phyloP scores from a whole-genome alignment of 1,140 invertebrate species.

The Trachymyrmex septentrionalis region DNA sequence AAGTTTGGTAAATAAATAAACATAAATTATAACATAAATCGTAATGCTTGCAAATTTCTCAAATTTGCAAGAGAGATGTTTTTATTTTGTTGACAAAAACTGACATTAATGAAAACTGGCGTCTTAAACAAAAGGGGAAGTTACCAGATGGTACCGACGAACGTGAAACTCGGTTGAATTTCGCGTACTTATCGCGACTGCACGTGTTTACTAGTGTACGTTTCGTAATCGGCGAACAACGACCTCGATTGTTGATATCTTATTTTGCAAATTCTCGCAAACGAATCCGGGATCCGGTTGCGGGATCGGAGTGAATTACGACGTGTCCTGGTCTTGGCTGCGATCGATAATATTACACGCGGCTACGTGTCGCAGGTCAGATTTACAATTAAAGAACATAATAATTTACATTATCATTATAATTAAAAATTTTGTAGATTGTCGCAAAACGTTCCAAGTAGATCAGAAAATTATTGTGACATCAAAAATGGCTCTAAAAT shows the following conservation, averaged over 20 bases:
- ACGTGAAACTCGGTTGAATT: neutral
- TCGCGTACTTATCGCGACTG: neutral
- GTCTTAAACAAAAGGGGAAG: neutral
- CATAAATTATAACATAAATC: neutral
- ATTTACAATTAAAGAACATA: neutral
- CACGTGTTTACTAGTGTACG: neutral
- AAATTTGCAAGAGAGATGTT: neutral
- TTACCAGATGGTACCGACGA: slow-evolving; percentile 6
- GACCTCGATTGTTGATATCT: neutral
- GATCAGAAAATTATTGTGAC: too few relatives aligned
- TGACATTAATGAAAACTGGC: neutral
- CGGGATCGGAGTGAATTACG: neutral
- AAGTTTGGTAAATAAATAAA: neutral
- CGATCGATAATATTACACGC: neutral
- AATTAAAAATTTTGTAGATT: neutral
- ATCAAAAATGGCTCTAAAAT: too few relatives aligned
- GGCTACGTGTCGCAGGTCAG: neutral
- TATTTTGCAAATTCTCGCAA: neutral
- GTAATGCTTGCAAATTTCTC: neutral
- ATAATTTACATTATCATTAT: neutral
- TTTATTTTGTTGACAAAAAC: neutral
- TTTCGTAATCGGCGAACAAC: neutral
- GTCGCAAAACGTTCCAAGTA: neutral
- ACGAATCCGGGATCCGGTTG: neutral
- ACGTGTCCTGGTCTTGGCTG: neutral